Evolutionary conservation across 2,113 vertebrate species (phyloP), one percentile per base, ranked within the genome.

Genomic region (Barbus barbus): DNA sequence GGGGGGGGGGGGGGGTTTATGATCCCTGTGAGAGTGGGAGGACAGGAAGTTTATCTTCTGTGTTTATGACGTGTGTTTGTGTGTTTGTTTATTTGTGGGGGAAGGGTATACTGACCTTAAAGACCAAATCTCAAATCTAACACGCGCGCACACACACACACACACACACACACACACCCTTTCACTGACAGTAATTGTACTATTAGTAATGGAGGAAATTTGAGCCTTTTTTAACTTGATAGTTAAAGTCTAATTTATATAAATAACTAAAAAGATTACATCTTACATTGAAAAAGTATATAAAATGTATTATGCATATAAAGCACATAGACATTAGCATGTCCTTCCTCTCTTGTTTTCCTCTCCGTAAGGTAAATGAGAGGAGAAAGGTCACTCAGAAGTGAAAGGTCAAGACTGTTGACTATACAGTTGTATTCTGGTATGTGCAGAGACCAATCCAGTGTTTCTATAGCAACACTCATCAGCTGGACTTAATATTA

Each of bases 351-450:
- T 48, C 20, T 58, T 24, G 31, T 36, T 58, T 36, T 81, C 46
- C 12, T 12, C 79, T 56, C 63, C 9, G 44, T 56, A 38, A 81
- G 79, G 61, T 71, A 63, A 81, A 63, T n/a, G 48, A 72, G 36
- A 84, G 83, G 24, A 79, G 76, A 71, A 11, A 67, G 77, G 83
- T 84, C 77, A 80, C 51, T 31, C 77, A 63, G 83, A 71, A 72
- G 83, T 85, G 76, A 85, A 79, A 78, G 83, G 77, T 85, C 77
- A 85, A 84, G 76, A 67, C 83, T 85, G 83, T 60, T 80, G 77
- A 71, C 51, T 85, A 38, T 71, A 12, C 83, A 84, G 75, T 84
- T 84, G 76, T 78, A 72, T 67, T 53, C 60, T 72, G 83, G 76
- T 79, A 72, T 79, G 75, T 69, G 75, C 63, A 71, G 73, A 28